These are phyloP conservation scores for Heterodera schachtii DNA, from an alignment of 1,140 invertebrate species.

Conservation along the genomic window DNA sequence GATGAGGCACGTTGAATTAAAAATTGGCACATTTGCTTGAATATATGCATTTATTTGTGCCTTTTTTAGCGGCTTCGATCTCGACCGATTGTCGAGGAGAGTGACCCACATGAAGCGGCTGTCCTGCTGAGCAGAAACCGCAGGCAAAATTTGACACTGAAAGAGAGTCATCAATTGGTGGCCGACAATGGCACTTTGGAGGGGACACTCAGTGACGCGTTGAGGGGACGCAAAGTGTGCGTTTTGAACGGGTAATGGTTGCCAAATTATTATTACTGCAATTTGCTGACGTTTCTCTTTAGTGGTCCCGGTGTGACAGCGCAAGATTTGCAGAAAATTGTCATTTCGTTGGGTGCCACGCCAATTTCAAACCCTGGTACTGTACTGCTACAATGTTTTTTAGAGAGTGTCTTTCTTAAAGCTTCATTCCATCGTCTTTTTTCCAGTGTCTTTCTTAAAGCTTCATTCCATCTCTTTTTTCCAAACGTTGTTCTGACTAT, in stretches of 20 bases:
- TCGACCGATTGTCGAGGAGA: conserved; percentile 37
- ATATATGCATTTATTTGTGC: neutral
- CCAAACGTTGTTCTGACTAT: conserved; percentile 12
- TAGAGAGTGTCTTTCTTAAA: too few species aligned
- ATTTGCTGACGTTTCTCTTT: neutral
- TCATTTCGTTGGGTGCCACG: conserved; percentile 39
- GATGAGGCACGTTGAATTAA: conserved; percentile 32
- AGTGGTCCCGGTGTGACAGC: neutral
- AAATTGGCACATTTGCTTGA: neutral
- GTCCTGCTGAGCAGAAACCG: conserved; percentile 32
- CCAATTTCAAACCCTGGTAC: conserved; percentile 43
- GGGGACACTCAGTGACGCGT: conserved; percentile 23
- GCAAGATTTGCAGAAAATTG: conserved; percentile 39
- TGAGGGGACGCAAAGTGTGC: conserved; percentile 36
- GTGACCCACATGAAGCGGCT: conserved; percentile 34
- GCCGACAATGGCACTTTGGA: conserved; percentile 6
- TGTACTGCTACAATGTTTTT: neutral
- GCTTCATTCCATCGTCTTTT: too few species aligned
- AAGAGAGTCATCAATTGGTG: conserved; percentile 17
- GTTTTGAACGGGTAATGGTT: conserved; percentile 37
- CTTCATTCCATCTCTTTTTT: too few species aligned
- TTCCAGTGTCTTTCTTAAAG: too few species aligned
- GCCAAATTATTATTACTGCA: too few species aligned
- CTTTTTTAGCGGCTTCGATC: conserved; percentile 34
- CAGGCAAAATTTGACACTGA: conserved; percentile 23